A percentile compares a stretch with the other conserved stretches of the same genome.
Conservation (phyloP, 2,113 vertebrate species). For the Petrocephalus zakoni region DNA sequence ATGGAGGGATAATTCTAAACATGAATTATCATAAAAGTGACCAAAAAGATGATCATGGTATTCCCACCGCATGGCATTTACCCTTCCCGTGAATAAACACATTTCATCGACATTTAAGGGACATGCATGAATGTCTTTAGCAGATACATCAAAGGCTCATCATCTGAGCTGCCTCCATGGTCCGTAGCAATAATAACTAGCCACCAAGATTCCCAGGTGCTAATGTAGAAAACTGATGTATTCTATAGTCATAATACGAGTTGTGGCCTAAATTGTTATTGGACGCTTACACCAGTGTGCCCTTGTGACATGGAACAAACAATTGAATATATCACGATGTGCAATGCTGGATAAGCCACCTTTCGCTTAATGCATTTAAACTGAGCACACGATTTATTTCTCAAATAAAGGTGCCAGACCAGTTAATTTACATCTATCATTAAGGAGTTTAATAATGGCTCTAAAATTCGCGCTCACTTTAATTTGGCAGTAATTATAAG, state of each 20-base stretch:
- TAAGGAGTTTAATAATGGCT: constrained; percentile 43
- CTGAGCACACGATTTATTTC: not conserved
- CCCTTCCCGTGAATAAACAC: not conserved
- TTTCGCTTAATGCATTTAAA: not conserved
- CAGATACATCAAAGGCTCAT: not conserved
- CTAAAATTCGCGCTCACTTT: constrained; percentile 35
- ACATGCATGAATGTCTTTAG: not conserved
- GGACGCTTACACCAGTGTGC: not conserved
- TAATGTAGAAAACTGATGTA: not conserved
- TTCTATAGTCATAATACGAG: not conserved
- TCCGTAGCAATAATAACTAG: not conserved
- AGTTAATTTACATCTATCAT: not conserved
- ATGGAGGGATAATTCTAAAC: not conserved
- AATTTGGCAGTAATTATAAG: constrained; percentile 55
- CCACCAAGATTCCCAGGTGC: not conserved
- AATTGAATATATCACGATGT: not conserved
- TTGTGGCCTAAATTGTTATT: not conserved
- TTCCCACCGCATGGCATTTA: not conserved
- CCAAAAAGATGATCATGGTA: not conserved
- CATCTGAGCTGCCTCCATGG: not conserved
- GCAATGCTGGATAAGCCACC: not conserved
- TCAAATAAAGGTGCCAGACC: not conserved
- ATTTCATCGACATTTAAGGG: not conserved
- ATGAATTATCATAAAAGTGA: not conserved
- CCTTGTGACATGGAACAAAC: not conserved